Evolutionary conservation across 2,113 vertebrate species (phyloP), one percentile per base, ranked within the genome.

Genomic region (Pagrus major): DNA sequence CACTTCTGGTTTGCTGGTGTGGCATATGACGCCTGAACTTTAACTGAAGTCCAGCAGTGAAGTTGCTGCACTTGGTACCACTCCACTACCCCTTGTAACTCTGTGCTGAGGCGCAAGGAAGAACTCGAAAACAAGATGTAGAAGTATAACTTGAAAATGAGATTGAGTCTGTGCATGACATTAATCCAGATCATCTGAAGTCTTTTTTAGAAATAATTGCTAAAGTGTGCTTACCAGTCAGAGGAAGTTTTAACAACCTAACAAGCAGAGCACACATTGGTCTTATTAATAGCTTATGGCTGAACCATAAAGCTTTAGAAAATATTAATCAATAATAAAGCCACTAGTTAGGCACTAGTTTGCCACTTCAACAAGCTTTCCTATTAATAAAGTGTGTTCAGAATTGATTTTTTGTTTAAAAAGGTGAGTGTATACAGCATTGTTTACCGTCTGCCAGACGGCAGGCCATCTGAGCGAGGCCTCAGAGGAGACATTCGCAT

Each of bases 401-500:
- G 25, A 47, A 69, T 49, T 6, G 14, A 4, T 63, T 63, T 18
- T 15, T 59, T 54, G 44, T 37, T 29, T 31, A 9, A 35, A 29
- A 46, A 33, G 20, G 8, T 9, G 6, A 21, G 10, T 6, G 27
- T 0, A 1, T 29, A 15, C 9, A 56, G 69, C 65, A 44, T 42
- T 72, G 78, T 80, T 86, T 55, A 66, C 68, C 5, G 20, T 54
- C 23, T 76, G 74, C 42, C 76, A 77, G 63, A 49, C 58, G 56
- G 51, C 52, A 2, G 46, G 41, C 68, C 76, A 66, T 83, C 56
- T 75, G 80, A 86, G 49, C 27, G 3, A 27, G 41, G 71, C 55
- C 77, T 81, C 88, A n/a, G 21, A 67, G 74, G 78, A 70, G 42
- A 66, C 58, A 12, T 46, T 33, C 23, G 72, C 82, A 58, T 23